Conservation (phyloP, 2,888 invertebrate genomes). For the Neoaliturus tenellus region DNA sequence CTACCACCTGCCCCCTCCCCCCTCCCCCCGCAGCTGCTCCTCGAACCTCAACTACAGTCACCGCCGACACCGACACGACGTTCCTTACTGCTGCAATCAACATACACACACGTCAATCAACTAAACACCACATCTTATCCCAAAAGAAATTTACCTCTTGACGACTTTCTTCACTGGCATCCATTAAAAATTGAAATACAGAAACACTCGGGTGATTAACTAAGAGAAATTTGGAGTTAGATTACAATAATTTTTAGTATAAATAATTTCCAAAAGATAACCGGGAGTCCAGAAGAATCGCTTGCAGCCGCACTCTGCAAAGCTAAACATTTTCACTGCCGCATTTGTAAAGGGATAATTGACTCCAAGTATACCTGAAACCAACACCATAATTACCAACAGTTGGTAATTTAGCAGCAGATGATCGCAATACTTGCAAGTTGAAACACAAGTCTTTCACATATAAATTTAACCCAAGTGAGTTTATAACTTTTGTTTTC, state of each 20-base stretch:
- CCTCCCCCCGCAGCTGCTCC: conserved; percentile 51
- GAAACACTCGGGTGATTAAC: too few relatives aligned
- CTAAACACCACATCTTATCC: too few relatives aligned
- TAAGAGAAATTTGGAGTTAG: too few relatives aligned
- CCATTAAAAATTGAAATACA: too few relatives aligned
- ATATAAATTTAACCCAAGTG: background rate
- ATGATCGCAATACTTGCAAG: background rate
- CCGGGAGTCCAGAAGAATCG: too few relatives aligned
- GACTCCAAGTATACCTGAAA: conserved; percentile 24
- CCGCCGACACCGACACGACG: too few relatives aligned
- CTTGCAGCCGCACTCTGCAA: background rate
- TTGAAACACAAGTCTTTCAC: background rate
- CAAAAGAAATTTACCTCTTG: background rate
- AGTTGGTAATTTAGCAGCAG: conserved; percentile 27
- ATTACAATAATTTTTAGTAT: too few relatives aligned
- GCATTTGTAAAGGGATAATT: conserved; percentile 19
- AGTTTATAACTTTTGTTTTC: too few relatives aligned
- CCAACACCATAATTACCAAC: conserved; percentile 1
- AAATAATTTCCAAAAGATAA: too few relatives aligned
- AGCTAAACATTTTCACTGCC: background rate
- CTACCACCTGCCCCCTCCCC: conserved; percentile 63
- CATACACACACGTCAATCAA: too few relatives aligned
- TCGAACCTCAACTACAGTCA: conserved; percentile 18
- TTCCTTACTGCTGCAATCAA: too few relatives aligned
- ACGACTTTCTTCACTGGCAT: background rate